phyloP scores from a whole-genome alignment of 2,113 vertebrate species.

The Laterallus jamaicensis region DNA sequence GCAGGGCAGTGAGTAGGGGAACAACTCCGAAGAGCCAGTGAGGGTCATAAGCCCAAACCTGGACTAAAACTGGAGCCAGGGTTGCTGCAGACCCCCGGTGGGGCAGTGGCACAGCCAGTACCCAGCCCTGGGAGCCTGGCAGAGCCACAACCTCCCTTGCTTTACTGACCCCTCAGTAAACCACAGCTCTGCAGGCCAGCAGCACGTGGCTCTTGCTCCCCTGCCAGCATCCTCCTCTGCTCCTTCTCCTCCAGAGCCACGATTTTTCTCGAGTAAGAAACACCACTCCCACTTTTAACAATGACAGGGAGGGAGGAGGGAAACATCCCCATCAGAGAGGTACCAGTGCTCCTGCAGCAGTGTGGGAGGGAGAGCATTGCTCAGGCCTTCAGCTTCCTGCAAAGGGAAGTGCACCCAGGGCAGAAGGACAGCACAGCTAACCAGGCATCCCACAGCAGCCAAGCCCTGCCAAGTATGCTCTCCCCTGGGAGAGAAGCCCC shows the following conservation, averaged over 20 bases:
- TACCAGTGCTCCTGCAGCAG: neutral
- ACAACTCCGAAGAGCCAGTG: neutral
- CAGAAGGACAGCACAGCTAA: constrained; percentile 11
- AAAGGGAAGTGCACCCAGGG: neutral
- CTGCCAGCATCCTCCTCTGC: neutral
- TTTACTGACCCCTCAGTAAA: neutral
- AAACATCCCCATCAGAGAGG: neutral
- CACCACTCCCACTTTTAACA: neutral
- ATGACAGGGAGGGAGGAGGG: neutral
- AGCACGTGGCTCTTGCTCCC: neutral
- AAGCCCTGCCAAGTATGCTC: neutral
- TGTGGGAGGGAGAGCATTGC: neutral
- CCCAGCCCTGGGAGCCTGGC: neutral
- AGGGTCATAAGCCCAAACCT: neutral
- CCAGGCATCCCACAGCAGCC: accelerated
- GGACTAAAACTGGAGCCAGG: neutral
- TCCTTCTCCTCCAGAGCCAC: neutral
- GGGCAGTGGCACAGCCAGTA: neutral
- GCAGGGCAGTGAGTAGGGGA: neutral
- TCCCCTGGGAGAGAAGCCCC: neutral
- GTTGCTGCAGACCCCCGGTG: accelerated
- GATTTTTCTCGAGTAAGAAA: neutral
- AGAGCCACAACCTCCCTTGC: neutral
- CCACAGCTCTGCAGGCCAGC: neutral
- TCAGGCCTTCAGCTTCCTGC: neutral